A percentile compares a stretch with the other conserved stretches of the same genome.
These are phyloP conservation scores for Cuniculus paca DNA, from an alignment of 2,797 vertebrate species.

Conservation along the genomic window DNA sequence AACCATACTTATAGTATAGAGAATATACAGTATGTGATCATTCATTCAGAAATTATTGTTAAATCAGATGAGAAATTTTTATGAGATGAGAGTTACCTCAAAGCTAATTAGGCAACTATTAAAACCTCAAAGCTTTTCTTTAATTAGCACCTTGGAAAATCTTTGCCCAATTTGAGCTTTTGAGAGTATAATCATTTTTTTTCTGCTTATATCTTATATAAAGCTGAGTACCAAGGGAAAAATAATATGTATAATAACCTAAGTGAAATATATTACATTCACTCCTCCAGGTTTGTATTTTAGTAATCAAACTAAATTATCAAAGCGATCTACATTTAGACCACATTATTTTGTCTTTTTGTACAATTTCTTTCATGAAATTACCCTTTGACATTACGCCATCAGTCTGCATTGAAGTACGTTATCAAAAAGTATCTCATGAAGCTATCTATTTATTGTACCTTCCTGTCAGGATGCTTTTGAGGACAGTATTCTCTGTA, in stretches of 20 bases:
- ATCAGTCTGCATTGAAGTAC: conserved; percentile 22
- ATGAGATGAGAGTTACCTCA: background rate
- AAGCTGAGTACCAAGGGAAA: background rate
- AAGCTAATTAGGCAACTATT: conserved; percentile 8
- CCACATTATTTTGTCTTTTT: conserved; percentile 42
- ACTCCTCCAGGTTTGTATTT: background rate
- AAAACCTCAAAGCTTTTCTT: background rate
- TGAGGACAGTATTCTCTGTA: background rate
- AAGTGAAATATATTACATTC: conserved; percentile 29
- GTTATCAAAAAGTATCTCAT: conserved; percentile 21
- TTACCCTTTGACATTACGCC: conserved; percentile 4
- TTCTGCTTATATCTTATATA: background rate
- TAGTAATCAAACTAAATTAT: conserved; percentile 14
- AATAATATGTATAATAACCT: background rate
- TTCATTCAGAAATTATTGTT: conserved; percentile 38
- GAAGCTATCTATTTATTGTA: conserved; percentile 1
- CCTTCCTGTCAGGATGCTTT: background rate
- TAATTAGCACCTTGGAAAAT: conserved; percentile 18
- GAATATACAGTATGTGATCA: background rate
- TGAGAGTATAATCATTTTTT: background rate
- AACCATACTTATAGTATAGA: background rate
- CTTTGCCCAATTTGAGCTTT: background rate
- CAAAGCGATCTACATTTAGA: conserved; percentile 18
- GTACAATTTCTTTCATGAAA: conserved; percentile 54
- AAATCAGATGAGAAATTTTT: background rate